Evolutionary conservation across 2,888 invertebrate species (phyloP).

Genomic region (Anorthoa munda): DNA sequence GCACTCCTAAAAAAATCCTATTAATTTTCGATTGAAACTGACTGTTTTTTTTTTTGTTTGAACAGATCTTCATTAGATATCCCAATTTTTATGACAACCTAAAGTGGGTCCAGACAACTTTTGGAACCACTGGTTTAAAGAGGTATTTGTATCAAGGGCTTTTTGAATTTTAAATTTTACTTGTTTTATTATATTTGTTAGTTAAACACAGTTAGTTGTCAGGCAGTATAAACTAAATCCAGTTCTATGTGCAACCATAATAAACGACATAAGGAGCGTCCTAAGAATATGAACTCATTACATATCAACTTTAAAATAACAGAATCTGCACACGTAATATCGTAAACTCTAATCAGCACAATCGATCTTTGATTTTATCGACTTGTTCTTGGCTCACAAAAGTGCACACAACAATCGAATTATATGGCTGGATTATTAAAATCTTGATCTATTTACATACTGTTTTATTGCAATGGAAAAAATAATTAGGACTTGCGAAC

Average conservation of each 20-base stretch:
- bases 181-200: no score
- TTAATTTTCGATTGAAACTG: no score
- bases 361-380: constrained; percentile 35
- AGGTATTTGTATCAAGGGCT: no score
- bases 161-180: no score
- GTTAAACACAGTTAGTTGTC: no score
- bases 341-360: constrained; percentile 25
- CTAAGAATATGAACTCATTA: constrained; percentile 8
- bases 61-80: no score
- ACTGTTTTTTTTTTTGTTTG: no score
- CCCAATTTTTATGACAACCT: no score
- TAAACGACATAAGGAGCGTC: background rate
- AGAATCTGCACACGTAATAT: constrained; percentile 32
- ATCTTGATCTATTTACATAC: constrained; percentile 25
- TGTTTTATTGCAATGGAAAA: constrained; percentile 7
- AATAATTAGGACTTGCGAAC: no score
- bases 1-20: no score
- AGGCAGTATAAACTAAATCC: background rate
- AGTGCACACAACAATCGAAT: constrained; percentile 27
- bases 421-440: constrained; percentile 39
- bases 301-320: constrained; percentile 12
- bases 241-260: constrained; percentile 5
- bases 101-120: no score
- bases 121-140: no score
- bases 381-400: constrained; percentile 34